phyloP scores from a whole-genome alignment of 2,888 invertebrate species.

The Yponomeuta sedellus region DNA sequence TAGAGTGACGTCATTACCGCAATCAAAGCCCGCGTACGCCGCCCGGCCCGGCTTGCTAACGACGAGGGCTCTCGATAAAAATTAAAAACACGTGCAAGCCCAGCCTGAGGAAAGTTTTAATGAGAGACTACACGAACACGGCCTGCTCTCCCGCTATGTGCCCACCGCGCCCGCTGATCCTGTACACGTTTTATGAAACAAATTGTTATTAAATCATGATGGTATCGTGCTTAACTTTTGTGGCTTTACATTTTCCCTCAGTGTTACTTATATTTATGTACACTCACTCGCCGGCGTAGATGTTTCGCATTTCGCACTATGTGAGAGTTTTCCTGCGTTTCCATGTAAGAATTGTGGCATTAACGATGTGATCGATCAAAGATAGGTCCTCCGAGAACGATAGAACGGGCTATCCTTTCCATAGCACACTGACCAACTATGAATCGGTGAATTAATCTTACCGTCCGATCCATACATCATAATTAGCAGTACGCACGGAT shows the following conservation, averaged over 20 bases:
- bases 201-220: slow-evolving; percentile 7
- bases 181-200: slow-evolving; percentile 2
- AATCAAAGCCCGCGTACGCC: slow-evolving; percentile 67
- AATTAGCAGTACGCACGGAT: no score
- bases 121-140: slow-evolving; percentile 56
- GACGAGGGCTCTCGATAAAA: slow-evolving; percentile 76
- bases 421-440: no score
- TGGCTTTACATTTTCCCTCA: neutral
- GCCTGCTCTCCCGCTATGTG: slow-evolving; percentile 34
- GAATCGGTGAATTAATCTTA: no score
- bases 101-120: slow-evolving; percentile 75
- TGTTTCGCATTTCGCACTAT: no score
- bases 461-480: no score
- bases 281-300: no score
- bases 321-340: no score
- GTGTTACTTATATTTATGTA: no score
- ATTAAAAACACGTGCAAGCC: slow-evolving; percentile 76
- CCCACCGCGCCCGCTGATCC: slow-evolving; percentile 13
- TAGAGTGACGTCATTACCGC: slow-evolving; percentile 70
- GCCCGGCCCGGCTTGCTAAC: slow-evolving; percentile 42
- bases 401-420: no score
- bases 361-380: no score
- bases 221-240: neutral
- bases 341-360: no score
- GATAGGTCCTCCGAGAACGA: no score